A percentile compares a stretch with the other conserved stretches of the same genome.
Conservation (phyloP, 1,140 invertebrate species). For the Macrostomum lignano region DNA sequence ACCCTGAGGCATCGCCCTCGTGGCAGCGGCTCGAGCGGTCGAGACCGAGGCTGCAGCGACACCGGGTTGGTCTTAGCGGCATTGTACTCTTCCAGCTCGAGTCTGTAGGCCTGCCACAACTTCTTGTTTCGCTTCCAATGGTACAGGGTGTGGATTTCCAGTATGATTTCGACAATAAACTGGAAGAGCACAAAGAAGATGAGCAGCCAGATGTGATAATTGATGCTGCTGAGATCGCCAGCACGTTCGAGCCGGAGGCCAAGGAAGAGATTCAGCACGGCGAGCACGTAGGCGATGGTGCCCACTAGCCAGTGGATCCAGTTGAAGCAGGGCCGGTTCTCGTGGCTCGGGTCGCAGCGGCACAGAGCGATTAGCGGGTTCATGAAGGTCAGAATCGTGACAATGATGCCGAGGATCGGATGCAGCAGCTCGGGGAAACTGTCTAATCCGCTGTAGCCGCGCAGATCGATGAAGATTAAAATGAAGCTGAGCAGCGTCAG, state of each 20-base stretch:
- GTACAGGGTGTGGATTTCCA: slow-evolving; percentile 31
- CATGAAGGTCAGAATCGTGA: slow-evolving; percentile 13
- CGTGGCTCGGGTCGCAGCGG: slow-evolving; percentile 49
- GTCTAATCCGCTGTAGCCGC: slow-evolving; percentile 1
- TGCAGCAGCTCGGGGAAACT: slow-evolving; percentile 12
- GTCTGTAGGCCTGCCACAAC: too few species aligned
- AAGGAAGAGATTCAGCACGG: slow-evolving; percentile 72
- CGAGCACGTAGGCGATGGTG: slow-evolving; percentile 61
- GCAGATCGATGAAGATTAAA: slow-evolving; percentile 7
- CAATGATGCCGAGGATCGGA: slow-evolving; percentile 19
- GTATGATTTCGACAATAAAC: slow-evolving; percentile 52
- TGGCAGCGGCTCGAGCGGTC: too few species aligned
- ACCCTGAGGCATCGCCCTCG: too few species aligned
- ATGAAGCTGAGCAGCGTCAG: neutral
- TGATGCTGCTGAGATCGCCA: slow-evolving; percentile 39
- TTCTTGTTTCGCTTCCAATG: slow-evolving; percentile 25
- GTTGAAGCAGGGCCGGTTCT: slow-evolving; percentile 56
- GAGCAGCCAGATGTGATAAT: too few species aligned
- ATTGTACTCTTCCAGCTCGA: too few species aligned
- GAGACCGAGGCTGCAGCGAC: too few species aligned
- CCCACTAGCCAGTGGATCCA: slow-evolving; percentile 74
- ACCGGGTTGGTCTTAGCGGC: too few species aligned
- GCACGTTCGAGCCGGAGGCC: slow-evolving; percentile 52
- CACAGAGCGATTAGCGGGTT: slow-evolving; percentile 53
- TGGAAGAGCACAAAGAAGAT: slow-evolving; percentile 61